These are phyloP conservation scores for Contarinia nasturtii DNA, from an alignment of 1,140 invertebrate species.

Conservation along the genomic window DNA sequence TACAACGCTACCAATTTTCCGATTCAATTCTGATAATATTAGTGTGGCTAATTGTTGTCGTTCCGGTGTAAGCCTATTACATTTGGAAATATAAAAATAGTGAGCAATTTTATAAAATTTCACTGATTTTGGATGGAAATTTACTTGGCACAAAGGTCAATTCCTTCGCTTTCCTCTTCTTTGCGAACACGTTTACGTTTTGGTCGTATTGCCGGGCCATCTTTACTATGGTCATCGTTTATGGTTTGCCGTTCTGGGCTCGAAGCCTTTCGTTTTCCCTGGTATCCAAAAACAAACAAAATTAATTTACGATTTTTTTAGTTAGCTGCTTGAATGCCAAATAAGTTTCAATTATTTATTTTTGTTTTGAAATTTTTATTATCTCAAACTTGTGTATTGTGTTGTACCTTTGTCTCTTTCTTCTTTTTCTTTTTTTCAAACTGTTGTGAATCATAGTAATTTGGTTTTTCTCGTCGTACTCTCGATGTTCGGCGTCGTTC, in stretches of 20 bases:
- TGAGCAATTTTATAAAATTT: conserved; percentile 1
- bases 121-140: conserved; percentile 4
- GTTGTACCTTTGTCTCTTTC: conserved; percentile 13
- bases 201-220: background rate
- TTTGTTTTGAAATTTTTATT: too few species aligned
- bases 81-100: conserved; percentile 3
- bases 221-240: conserved; percentile 20
- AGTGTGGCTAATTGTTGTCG: conserved; percentile 35
- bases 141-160: conserved; percentile 4
- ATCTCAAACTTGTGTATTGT: too few species aligned
- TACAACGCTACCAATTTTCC: conserved; percentile 44
- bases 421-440: conserved; percentile 44
- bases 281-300: background rate
- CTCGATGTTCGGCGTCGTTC: conserved; percentile 45
- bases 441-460: conserved; percentile 67
- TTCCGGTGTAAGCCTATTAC: conserved; percentile 26
- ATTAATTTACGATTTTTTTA: background rate
- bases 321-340: background rate
- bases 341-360: too few species aligned
- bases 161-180: conserved; percentile 1
- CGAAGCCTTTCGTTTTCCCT: background rate
- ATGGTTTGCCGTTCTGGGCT: conserved; percentile 5
- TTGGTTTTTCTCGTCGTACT: conserved; percentile 55
- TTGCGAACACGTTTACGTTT: conserved; percentile 4
- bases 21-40: conserved; percentile 51